Evolutionary conservation across 1,140 invertebrate species (phyloP), one percentile per base, ranked within the genome.

Genomic region (Scaptomyza pallida): DNA sequence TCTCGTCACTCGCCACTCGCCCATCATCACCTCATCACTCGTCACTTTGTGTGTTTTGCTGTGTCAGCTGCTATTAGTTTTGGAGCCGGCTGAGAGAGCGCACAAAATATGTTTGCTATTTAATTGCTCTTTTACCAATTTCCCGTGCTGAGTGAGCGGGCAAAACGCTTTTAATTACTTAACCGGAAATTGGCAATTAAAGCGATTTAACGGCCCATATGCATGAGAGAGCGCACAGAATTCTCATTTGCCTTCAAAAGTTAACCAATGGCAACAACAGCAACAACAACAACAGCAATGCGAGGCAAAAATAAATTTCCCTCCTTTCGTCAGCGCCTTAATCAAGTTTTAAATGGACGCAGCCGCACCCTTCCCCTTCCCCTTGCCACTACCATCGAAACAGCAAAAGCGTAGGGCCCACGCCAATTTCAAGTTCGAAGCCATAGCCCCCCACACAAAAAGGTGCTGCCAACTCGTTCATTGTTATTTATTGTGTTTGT

Each of bases 101-200:
- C 52, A 43, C 65, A 33, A 81, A 81, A 78, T 85, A 86, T 75
- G 79, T 77, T 75, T 72, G 43, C 54, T 52, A 71, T 88, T 88
- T 86, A 86, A 86, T 86, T 86, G 82, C 82, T 60, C 64, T 75
- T 77, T 56, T 65, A 62, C 62, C 72, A 75, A 62, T 75, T 72
- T 77, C 71, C 68, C 68, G 59, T 61, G 30, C 4, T 21, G 19
- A 21, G 26, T 26, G 37, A 55, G 51, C 23, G 44, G 41, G 59
- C 72, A 80, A 86, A 85, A 81, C 81, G 74, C 82, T 88, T 86
- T 86, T 88, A 78, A 86, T 86, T 86, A 88, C 81, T 86, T 86
- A 86, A 86, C 81, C 81, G 81, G 82, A 86, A 86, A 86, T 86
- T 88, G 82, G 82, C 82, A 86, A 86, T 88, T 86, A 86, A 88